phyloP scores from a whole-genome alignment of 2,113 vertebrate genomes.

The Phyllostomus discolor region DNA sequence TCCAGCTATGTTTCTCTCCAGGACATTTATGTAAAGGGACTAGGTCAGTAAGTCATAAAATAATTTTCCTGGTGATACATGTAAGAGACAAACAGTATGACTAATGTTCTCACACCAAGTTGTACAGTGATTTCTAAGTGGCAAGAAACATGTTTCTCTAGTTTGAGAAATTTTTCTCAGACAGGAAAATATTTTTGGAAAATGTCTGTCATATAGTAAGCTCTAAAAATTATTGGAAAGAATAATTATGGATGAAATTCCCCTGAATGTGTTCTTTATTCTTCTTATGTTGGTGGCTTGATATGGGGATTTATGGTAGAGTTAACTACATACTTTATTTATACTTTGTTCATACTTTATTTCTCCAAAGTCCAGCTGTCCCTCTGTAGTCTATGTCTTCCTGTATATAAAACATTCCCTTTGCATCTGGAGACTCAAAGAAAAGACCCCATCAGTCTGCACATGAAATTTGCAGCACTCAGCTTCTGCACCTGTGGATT shows the following conservation, averaged over 20 bases:
- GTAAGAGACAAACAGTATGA: not conserved
- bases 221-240: constrained; percentile 20
- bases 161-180: constrained; percentile 28
- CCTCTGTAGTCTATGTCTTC: constrained; percentile 61
- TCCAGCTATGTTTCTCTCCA: not conserved
- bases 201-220: constrained; percentile 33
- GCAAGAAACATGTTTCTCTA: constrained; percentile 37
- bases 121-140: not conserved
- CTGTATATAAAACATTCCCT: constrained; percentile 62
- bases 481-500: constrained; percentile 66
- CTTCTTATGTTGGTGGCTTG: constrained; percentile 63
- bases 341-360: constrained; percentile 48
- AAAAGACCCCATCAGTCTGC: constrained; percentile 25
- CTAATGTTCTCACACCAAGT: not conserved
- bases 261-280: not conserved
- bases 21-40: not conserved
- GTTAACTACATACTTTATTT: constrained; percentile 55
- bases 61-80: not conserved
- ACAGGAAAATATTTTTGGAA: constrained; percentile 39
- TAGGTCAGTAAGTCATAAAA: constrained; percentile 1
- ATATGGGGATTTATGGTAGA: constrained; percentile 50
- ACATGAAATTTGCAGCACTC: constrained; percentile 47
- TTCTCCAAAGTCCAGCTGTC: constrained; percentile 60
- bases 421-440: constrained; percentile 61
- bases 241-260: constrained; percentile 10